phyloP scores from a whole-genome alignment of 2,888 invertebrate genomes.

The Drosophila quinaria region DNA sequence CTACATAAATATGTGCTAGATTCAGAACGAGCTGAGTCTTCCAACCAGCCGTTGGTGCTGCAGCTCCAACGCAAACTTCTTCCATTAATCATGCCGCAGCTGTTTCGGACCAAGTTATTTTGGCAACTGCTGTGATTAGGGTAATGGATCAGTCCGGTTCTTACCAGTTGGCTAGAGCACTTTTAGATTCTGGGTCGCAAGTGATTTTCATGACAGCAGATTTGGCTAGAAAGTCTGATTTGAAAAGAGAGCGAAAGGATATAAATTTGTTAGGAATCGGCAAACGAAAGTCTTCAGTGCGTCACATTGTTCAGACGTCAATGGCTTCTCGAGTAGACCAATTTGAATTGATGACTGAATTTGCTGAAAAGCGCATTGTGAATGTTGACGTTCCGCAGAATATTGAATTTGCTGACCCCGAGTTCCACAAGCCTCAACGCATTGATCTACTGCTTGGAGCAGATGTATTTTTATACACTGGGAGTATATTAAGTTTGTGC shows the following conservation, averaged over 20 bases:
- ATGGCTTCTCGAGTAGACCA: too few species aligned
- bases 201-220: background rate
- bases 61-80: background rate
- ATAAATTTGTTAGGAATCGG: background rate
- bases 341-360: too few species aligned
- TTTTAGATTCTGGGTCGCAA: conserved; percentile 3
- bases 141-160: background rate
- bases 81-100: background rate
- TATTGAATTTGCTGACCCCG: background rate
- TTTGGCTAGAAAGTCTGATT: background rate
- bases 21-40: background rate
- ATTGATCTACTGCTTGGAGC: background rate
- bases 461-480: background rate
- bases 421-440: background rate
- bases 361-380: background rate
- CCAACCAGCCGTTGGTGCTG: background rate
- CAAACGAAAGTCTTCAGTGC: too few species aligned
- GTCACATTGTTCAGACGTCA: too few species aligned
- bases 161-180: background rate
- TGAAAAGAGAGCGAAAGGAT: conserved; percentile 1
- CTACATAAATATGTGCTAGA: background rate
- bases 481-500: too few species aligned
- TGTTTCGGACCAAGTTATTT: too few species aligned
- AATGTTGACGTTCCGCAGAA: background rate
- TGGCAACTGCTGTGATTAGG: background rate